Evolutionary conservation across 1,140 invertebrate genomes (phyloP), one percentile per base, ranked within the genome.

Genomic region (Ooceraea biroi): DNA sequence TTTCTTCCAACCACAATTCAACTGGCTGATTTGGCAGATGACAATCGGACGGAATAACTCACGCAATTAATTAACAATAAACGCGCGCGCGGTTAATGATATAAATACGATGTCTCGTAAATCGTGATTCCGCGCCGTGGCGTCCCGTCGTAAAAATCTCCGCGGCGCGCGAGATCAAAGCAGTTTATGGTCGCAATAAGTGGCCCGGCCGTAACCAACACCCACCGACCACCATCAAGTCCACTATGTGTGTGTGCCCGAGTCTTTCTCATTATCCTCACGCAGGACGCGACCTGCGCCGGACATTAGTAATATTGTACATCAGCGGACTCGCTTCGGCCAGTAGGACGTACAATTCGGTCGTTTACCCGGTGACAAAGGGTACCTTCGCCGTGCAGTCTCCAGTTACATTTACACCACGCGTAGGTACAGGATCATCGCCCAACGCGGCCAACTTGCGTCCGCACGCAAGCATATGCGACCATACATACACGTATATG

Each of bases 301-400:
- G 74, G 87, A 89, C 88, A 89, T 88, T 85, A 73, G 87, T 19
- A 82, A 89, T 89, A 88, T 89, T 85, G 76, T 89, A 82, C 85
- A 89, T 89, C 84, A 83, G 55, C 88, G 44, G 73, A 68, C 72
- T 80, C 61, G 41, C 5, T 77, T 48, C 30, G 55, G 57, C 55
- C 25, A 46, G 57, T 57, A 83, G 73, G 86, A 83, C 73, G 83
- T 88, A 86, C 84, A 88, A 89, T 89, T 89, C 86, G 86, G 74
- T 89, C 88, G 87, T 89, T 89, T 84, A 66, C 73, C 69, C 76
- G 25, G 74, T 76, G 76, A 89, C 88, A 89, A 89, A 89, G 88
- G 87, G 30, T 55, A 46, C 86, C 72, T 77, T 58, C 63, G 77
- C 68, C 61, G 69, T 87, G 84, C 73, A 72, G 85, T 88, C 72